Evolutionary conservation across 2,888 invertebrate species (phyloP).

Genomic region (Euproctis similis): DNA sequence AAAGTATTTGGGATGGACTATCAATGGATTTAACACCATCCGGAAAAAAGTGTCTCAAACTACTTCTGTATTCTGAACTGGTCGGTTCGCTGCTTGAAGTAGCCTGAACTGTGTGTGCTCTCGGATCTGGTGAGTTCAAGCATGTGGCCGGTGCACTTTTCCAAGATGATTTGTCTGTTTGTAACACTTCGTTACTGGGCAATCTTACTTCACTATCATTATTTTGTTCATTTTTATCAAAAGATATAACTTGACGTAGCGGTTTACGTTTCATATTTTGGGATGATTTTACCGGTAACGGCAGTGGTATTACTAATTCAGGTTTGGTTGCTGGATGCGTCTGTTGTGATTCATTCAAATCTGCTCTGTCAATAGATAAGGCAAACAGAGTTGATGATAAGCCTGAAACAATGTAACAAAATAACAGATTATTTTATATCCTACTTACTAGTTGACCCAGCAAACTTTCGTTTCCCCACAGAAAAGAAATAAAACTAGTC

Average conservation of each 20-base stretch:
- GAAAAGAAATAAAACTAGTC: conserved; percentile 10
- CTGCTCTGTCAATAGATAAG: conserved; percentile 90
- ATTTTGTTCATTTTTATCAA: conserved; percentile 58
- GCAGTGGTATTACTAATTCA: conserved; percentile 83
- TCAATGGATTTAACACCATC: conserved; percentile 64
- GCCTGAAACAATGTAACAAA: conserved; percentile 67
- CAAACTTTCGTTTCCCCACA: no score
- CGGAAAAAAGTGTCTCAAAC: conserved; percentile 63
- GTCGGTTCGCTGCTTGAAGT: conserved; percentile 62
- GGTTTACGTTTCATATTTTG: conserved; percentile 59
- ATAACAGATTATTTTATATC: neutral
- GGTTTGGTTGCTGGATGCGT: conserved; percentile 60
- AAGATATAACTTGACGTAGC: conserved; percentile 67
- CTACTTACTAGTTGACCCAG: no score
- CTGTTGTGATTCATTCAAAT: conserved; percentile 80
- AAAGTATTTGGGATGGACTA: conserved; percentile 63
- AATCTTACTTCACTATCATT: conserved; percentile 30
- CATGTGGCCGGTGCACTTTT: conserved; percentile 79
- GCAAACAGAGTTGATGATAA: conserved; percentile 94
- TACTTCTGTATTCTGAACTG: conserved; percentile 57
- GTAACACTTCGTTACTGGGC: conserved; percentile 21
- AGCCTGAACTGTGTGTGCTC: conserved; percentile 33
- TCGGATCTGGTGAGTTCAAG: conserved; percentile 75
- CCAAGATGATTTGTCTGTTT: conserved; percentile 43
- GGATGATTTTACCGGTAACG: conserved; percentile 73